Conservation (phyloP, 2,888 invertebrate genomes). For the Lasioglossum leucozonium region DNA sequence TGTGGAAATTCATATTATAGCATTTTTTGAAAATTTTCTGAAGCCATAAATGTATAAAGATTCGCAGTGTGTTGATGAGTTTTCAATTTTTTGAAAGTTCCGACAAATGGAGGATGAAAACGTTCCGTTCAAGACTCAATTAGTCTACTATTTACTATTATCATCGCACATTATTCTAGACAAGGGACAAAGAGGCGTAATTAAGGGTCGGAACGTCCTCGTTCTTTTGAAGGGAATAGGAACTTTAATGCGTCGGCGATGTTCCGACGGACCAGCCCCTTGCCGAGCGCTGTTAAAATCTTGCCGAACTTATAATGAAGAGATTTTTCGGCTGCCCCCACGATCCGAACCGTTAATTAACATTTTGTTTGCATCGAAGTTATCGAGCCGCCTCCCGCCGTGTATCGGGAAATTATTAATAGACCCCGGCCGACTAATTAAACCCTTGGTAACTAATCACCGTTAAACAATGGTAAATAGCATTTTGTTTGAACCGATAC, state of each 20-base stretch:
- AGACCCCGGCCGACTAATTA: constrained; percentile 53
- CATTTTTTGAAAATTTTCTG: no score
- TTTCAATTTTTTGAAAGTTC: background rate
- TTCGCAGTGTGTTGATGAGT: no score
- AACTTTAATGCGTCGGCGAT: constrained; percentile 47
- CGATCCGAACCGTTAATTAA: constrained; percentile 73
- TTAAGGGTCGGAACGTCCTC: constrained; percentile 15
- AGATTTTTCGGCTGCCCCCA: constrained; percentile 72
- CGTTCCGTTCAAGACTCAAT: background rate
- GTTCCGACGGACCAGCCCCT: constrained; percentile 12
- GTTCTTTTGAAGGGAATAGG: constrained; percentile 27
- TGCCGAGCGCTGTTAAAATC: constrained; percentile 69
- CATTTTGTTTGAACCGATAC: constrained; percentile 15
- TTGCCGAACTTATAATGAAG: constrained; percentile 76
- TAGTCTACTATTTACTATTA: background rate
- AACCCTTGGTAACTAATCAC: constrained; percentile 28
- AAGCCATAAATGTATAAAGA: no score
- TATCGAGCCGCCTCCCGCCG: constrained; percentile 39
- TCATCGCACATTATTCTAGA: background rate
- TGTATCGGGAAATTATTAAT: constrained; percentile 64
- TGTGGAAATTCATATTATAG: no score
- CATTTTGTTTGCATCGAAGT: constrained; percentile 74
- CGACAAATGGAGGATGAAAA: background rate
- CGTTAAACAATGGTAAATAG: constrained; percentile 5
- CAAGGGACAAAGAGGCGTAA: background rate